Evolutionary conservation across 2,888 invertebrate species (phyloP), one percentile per base, ranked within the genome.

Genomic region (Drosophila affinis): DNA sequence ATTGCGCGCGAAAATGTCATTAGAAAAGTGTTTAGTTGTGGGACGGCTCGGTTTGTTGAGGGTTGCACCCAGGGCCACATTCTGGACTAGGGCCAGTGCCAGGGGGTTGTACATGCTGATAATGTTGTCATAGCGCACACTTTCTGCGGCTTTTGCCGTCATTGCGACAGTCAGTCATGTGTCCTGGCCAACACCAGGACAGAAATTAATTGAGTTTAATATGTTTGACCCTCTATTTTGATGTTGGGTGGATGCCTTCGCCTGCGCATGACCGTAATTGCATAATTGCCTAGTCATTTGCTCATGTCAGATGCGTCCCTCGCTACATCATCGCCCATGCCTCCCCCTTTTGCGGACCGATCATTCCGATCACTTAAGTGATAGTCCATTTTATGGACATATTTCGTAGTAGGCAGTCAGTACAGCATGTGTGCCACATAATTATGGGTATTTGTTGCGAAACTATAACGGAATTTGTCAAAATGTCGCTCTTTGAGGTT

Each of bases 141-240:
- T 61, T 47, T 69, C 63, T 75, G 87, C 71, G 82, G 84, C 72
- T 75, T 78, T 80, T 83, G 54, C 78, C 60, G 70, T 72, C 79
- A 65, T 18, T 45, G 39, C 14, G 39, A 14, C 39, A 39, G 39
- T 39, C 39, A 39, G 34, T 59, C 56, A 63, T 77, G 76, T 75
- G 76, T 75, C 75, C 71, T 65, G 62, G 46, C 39, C 53, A 39
- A 53, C 53, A 53, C 53, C 21, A 53, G 27, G 71, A 62, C 67
- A 56, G 17, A 79, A 90, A 87, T 89, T 88, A 90, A 90, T 86
- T 89, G 84, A 87, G 75, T 83, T 72, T 83, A 87, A 88, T 87
- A 67, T 59, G 60, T 54, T 58, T 63, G 47, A 24, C 63, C 55
- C 62, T 48, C 67, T 54, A 39, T 52, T 39, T 52, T 45, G 39